Evolutionary conservation across 2,888 invertebrate species (phyloP).

Genomic region (Dynastes maya): DNA sequence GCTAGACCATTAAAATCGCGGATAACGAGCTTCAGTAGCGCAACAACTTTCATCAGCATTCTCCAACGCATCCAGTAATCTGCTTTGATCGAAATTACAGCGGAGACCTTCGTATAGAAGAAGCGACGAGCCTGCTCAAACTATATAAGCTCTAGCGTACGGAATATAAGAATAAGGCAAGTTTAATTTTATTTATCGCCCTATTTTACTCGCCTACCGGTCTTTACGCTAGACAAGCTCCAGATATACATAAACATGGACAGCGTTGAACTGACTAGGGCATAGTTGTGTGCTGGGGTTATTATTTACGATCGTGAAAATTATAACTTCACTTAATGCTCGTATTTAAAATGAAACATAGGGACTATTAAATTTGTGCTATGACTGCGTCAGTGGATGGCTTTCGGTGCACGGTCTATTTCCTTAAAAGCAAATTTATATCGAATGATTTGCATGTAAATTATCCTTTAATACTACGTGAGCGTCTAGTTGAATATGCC

Average conservation of each 20-base stretch:
- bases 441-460: slow-evolving; percentile 27
- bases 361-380: slow-evolving; percentile 20
- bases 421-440: slow-evolving; percentile 31
- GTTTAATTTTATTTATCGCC: too few relatives aligned
- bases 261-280: neutral
- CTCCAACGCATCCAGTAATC: neutral
- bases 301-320: slow-evolving; percentile 28
- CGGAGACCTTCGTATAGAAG: too few relatives aligned
- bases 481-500: neutral
- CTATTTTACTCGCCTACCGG: neutral
- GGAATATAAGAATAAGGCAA: too few relatives aligned
- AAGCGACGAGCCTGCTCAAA: too few relatives aligned
- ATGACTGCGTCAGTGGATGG: slow-evolving; percentile 4
- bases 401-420: neutral
- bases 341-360: slow-evolving; percentile 33
- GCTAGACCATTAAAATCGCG: slow-evolving; percentile 5
- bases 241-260: neutral
- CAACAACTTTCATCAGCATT: slow-evolving; percentile 1
- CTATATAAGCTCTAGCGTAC: too few relatives aligned
- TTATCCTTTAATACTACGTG: slow-evolving; percentile 11
- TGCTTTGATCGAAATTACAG: too few relatives aligned
- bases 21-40: neutral
- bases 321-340: slow-evolving; percentile 26
- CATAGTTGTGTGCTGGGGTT: neutral
- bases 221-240: neutral